Evolutionary conservation across 1,140 invertebrate genomes (phyloP).

Genomic region (Zaprionus kolodkinae): DNA sequence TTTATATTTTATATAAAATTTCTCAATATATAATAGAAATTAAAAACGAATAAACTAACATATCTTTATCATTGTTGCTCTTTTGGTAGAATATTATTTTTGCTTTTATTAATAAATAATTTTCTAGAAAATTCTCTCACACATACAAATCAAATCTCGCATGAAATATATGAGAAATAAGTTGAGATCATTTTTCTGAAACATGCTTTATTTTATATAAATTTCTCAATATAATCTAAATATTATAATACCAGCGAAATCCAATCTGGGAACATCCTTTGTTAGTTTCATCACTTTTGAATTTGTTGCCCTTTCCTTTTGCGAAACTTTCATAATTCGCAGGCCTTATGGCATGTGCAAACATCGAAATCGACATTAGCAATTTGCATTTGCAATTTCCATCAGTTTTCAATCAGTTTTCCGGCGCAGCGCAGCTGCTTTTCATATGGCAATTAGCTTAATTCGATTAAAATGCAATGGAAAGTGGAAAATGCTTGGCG

Average conservation of each 20-base stretch:
- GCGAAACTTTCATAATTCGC: conserved; percentile 4
- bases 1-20: too few relatives aligned
- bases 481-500: conserved; percentile 8
- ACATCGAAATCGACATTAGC: conserved; percentile 40
- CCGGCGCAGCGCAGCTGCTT: conserved; percentile 32
- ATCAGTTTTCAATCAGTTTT: conserved; percentile 67
- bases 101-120: too few relatives aligned
- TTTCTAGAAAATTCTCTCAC: too few relatives aligned
- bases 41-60: too few relatives aligned
- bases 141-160: too few relatives aligned
- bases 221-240: too few relatives aligned
- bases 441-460: conserved; percentile 74
- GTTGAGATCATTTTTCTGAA: too few relatives aligned
- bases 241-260: neutral
- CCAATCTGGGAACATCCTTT: conserved; percentile 24
- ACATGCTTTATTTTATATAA: too few relatives aligned
- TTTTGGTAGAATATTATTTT: too few relatives aligned
- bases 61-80: too few relatives aligned
- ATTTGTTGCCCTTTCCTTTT: neutral
- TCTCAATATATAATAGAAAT: too few relatives aligned
- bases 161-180: too few relatives aligned
- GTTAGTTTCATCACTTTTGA: neutral
- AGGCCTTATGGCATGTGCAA: conserved; percentile 11
- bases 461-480: conserved; percentile 69
- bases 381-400: conserved; percentile 56